Conservation (phyloP, 2,797 vertebrate genomes). For the Manis pentadactyla region DNA sequence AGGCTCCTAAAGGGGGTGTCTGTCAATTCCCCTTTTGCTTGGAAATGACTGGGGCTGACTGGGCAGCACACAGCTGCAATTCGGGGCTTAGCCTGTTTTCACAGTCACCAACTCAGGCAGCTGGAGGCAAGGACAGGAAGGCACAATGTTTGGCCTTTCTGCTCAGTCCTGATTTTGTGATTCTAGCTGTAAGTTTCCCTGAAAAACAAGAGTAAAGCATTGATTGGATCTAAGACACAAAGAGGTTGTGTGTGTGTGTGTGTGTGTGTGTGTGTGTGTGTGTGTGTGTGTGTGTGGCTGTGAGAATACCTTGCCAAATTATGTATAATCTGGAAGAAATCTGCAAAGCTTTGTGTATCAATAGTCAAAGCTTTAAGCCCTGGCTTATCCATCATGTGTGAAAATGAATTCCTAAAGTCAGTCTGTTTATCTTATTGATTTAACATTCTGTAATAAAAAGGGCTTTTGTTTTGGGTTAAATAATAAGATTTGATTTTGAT, state of each 20-base stretch:
- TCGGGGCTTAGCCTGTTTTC: slow-evolving; percentile 66
- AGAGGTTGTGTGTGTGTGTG: not conserved
- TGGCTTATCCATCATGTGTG: slow-evolving; percentile 33
- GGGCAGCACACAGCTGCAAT: slow-evolving; percentile 36
- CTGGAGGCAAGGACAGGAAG: not conserved
- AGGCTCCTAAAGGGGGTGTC: slow-evolving; percentile 74
- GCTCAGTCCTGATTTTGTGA: slow-evolving; percentile 32
- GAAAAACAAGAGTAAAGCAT: not conserved
- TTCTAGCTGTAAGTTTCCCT: slow-evolving; percentile 31
- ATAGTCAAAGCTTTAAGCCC: slow-evolving; percentile 8
- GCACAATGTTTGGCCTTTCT: slow-evolving; percentile 29
- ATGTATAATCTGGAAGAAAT: slow-evolving; percentile 27
- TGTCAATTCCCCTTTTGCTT: not conserved
- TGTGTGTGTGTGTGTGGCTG: not conserved
- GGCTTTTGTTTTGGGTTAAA: slow-evolving; percentile 54
- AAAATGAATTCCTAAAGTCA: slow-evolving; percentile 42
- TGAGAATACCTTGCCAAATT: slow-evolving; percentile 51
- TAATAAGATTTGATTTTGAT: slow-evolving; percentile 60
- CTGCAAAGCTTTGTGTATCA: not conserved
- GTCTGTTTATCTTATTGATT: slow-evolving; percentile 11
- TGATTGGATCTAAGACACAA: slow-evolving; percentile 3
- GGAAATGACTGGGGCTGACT: not conserved
- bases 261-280: not conserved
- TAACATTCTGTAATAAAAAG: slow-evolving; percentile 51
- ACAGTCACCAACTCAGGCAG: slow-evolving; percentile 53